Evolutionary conservation across 2,888 invertebrate genomes (phyloP).

Genomic region (Oxycera nigricornis): DNA sequence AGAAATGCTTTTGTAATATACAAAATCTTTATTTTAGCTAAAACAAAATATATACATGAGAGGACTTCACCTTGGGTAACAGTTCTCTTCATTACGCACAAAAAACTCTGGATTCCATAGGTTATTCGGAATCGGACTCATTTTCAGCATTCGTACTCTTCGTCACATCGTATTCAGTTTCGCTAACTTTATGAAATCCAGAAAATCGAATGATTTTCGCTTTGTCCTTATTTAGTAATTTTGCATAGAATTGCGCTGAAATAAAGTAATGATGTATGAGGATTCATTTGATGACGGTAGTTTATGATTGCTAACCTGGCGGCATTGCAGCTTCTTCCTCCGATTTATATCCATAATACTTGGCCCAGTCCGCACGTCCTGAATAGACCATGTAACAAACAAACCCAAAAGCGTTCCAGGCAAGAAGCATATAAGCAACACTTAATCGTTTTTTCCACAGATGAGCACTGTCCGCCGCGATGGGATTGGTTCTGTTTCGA

Average conservation of each 20-base stretch:
- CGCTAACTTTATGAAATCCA: constrained; percentile 55
- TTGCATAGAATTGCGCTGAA: constrained; percentile 54
- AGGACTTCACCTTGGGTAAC: too few relatives aligned
- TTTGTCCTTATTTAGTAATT: constrained; percentile 55
- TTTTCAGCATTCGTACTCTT: neutral
- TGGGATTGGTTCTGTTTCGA: constrained; percentile 63
- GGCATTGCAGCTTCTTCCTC: constrained; percentile 67
- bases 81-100: too few relatives aligned
- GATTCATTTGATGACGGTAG: too few relatives aligned
- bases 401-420: constrained; percentile 76
- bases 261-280: constrained; percentile 2
- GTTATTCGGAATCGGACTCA: too few relatives aligned
- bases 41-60: too few relatives aligned
- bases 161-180: constrained; percentile 54
- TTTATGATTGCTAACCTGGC: constrained; percentile 69
- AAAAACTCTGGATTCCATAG: too few relatives aligned
- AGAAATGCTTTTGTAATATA: too few relatives aligned
- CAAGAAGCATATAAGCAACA: constrained; percentile 69
- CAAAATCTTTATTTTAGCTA: too few relatives aligned
- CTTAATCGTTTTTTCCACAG: constrained; percentile 71
- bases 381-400: constrained; percentile 67
- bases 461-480: constrained; percentile 64
- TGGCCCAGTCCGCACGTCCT: constrained; percentile 74
- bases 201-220: constrained; percentile 58
- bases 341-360: constrained; percentile 69